phyloP scores from a whole-genome alignment of 2,797 vertebrate species.

The Falco naumanni region DNA sequence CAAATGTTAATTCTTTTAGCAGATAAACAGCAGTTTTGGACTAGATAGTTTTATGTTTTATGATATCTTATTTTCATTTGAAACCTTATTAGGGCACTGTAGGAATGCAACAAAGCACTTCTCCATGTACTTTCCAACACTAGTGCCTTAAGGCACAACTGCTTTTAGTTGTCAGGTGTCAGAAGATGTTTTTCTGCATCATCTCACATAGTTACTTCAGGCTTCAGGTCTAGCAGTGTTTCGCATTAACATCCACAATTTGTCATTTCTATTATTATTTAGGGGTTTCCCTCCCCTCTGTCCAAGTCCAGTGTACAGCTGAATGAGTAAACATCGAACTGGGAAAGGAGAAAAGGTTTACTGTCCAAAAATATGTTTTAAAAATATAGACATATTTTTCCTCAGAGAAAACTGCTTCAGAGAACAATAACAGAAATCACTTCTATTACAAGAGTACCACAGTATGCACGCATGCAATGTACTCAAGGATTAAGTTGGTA shows the following conservation, averaged over 20 bases:
- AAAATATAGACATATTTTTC: neutral
- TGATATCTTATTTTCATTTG: neutral
- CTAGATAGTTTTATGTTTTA: neutral
- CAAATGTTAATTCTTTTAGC: neutral
- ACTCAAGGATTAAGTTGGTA: neutral
- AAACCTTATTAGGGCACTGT: neutral
- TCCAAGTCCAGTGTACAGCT: accelerated
- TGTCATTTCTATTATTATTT: neutral
- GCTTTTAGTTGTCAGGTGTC: neutral
- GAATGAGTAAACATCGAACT: neutral
- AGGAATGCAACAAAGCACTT: neutral
- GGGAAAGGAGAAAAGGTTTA: neutral
- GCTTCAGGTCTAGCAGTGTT: neutral
- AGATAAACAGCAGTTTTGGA: neutral
- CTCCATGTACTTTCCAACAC: neutral
- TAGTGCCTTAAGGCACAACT: neutral
- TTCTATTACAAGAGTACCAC: neutral
- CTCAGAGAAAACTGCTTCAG: neutral
- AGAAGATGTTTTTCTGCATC: neutral
- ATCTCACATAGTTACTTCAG: neutral
- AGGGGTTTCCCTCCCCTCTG: neutral
- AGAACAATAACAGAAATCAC: neutral
- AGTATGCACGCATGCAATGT: neutral
- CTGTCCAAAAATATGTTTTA: neutral
- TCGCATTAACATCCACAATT: neutral